Evolutionary conservation across 2,888 invertebrate genomes (phyloP), one percentile per base, ranked within the genome.

Genomic region (Hofmannophila pseudospretella): DNA sequence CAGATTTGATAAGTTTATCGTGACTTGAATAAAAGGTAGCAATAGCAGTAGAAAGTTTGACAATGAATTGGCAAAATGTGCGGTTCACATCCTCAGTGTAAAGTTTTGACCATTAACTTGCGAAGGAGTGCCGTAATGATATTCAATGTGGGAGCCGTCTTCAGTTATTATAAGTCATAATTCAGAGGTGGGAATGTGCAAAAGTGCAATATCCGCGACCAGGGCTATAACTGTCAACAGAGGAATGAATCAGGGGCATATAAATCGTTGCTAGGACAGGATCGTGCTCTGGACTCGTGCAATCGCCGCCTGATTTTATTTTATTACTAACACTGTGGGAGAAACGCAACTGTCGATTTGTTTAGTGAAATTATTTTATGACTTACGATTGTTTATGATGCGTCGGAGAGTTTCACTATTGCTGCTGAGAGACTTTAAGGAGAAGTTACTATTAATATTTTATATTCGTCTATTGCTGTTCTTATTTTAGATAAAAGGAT

Each of bases 121-220:
- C 9, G 28, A 33, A 29, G 29, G 7, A 9, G 23, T 12, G 12
- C 9, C 20, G 11, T 27, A 27, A 27, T 27, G 27, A 25, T 32
- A 27, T 32, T 47, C 44, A 55, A 49, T 50, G 49, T 54, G 47
- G 51, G 44, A 49, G 54, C 51, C 55, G 54, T 70, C 70, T 63
- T 68, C 65, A 50, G 68, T 67, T 75, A 75, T 77, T 75, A 72
- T 73, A 67, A 65, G 51, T 54, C 54, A 79, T 79, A 77, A 70
- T 76, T 79, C 70, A 77, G 61, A 35, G 69, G 67, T 65, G 59
- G 63, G 74, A 74, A 74, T 67, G 74, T 58, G 76, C 78, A 80
- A 76, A 76, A 79, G 80, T 77, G 79, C 78, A 81, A 80, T 80
- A 81, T 80, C 76, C 73, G 70, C 70, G 60, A 65, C 47, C 46